phyloP scores from a whole-genome alignment of 37 sponge, comb jelly and placozoan genomes.

The Oopsacas minuta region DNA sequence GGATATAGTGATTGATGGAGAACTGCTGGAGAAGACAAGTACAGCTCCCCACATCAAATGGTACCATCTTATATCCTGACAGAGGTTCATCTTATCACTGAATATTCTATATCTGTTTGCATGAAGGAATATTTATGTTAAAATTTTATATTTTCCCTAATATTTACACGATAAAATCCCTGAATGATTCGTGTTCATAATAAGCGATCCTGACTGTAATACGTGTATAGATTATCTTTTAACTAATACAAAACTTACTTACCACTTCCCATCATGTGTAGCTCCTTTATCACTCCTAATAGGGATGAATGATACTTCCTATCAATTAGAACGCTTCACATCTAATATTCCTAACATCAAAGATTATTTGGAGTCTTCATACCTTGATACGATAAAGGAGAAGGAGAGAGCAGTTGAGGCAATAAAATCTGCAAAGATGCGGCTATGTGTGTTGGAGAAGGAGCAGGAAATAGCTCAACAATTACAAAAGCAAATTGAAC shows the following conservation, averaged over 20 bases:
- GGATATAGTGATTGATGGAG: constrained; percentile 47
- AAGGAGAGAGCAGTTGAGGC: background rate
- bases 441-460: background rate
- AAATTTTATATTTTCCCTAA: too few species aligned
- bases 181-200: too few species aligned
- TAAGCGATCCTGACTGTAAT: too few species aligned
- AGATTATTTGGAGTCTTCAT: background rate
- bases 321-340: background rate
- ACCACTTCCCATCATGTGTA: too few species aligned
- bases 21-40: constrained; percentile 22
- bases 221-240: too few species aligned
- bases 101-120: too few species aligned
- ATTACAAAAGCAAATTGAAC: background rate
- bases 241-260: too few species aligned
- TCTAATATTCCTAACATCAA: background rate
- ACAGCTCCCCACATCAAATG: background rate
- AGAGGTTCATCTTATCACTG: too few species aligned
- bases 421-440: background rate
- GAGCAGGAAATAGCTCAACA: background rate
- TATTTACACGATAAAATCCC: too few species aligned
- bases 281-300: too few species aligned
- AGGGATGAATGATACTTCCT: background rate
- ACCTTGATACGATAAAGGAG: background rate
- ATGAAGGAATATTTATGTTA: too few species aligned
- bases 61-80: background rate